Percentiles rank a stretch among this genome's conserved stretches.
phyloP scores from a whole-genome alignment of 2,888 invertebrate genomes.

The Julus scandinavius region DNA sequence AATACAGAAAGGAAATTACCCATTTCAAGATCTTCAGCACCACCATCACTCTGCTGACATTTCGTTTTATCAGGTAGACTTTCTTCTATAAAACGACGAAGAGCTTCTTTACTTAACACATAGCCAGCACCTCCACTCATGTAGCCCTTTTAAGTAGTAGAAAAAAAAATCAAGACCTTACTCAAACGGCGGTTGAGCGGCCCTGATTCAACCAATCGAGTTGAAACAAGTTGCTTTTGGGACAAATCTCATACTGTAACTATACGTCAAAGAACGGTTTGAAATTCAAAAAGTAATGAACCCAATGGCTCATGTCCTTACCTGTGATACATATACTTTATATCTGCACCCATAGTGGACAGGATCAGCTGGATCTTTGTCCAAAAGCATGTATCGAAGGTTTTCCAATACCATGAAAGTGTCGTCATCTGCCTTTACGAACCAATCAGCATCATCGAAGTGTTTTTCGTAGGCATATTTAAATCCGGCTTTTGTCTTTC shows the following conservation, averaged over 20 bases:
- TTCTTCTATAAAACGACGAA: conserved; percentile 80
- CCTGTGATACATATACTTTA: conserved; percentile 64
- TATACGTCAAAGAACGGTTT: too few relatives aligned
- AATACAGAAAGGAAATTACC: conserved; percentile 70
- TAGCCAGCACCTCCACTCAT: conserved; percentile 78
- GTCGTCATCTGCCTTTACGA: conserved; percentile 70
- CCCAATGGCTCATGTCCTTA: conserved; percentile 51
- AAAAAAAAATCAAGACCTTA: not conserved
- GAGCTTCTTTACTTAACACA: conserved; percentile 86
- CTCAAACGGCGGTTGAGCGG: too few relatives aligned
- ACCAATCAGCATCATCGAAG: conserved; percentile 66
- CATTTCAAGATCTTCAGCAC: conserved; percentile 93
- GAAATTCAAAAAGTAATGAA: too few relatives aligned
- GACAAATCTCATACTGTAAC: too few relatives aligned
- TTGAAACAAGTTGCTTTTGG: too few relatives aligned
- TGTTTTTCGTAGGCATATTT: conserved; percentile 64
- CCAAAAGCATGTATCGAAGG: conserved; percentile 65
- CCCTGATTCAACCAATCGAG: too few relatives aligned
- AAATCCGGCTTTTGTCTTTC: conserved; percentile 68
- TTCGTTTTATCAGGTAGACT: conserved; percentile 74
- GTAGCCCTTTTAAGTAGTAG: conserved; percentile 65
- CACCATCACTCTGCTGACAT: conserved; percentile 76
- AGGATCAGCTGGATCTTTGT: conserved; percentile 62
- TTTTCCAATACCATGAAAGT: conserved; percentile 69
- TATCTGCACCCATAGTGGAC: conserved; percentile 65